These are phyloP conservation scores for Sorex fumeus DNA, from an alignment of 2,113 vertebrate genomes.

Conservation along the genomic window DNA sequence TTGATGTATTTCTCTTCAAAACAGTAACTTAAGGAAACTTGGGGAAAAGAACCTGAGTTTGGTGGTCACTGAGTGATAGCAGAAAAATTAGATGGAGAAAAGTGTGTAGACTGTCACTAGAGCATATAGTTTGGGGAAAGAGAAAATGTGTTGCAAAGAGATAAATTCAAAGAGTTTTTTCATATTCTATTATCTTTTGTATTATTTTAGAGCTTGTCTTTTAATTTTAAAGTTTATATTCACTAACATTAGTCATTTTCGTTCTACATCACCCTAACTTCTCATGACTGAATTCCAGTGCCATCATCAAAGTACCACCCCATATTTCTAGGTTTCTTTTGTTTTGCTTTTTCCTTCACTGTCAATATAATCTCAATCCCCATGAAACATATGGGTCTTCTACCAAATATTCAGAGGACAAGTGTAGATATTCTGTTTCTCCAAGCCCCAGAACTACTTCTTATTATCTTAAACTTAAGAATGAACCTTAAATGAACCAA, in stretches of 20 bases:
- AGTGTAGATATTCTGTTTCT: background rate
- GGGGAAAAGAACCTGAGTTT: background rate
- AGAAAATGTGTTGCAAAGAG: background rate
- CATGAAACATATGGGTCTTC: background rate
- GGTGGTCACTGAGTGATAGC: background rate
- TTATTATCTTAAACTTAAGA: conserved; percentile 31
- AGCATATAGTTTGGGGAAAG: background rate
- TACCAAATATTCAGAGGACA: background rate
- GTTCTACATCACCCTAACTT: background rate
- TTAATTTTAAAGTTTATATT: background rate
- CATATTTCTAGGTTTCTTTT: background rate
- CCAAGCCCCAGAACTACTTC: background rate
- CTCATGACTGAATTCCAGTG: background rate
- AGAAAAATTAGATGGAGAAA: conserved; percentile 5
- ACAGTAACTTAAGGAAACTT: background rate
- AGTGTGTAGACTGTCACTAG: background rate
- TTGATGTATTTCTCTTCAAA: background rate
- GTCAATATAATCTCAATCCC: background rate
- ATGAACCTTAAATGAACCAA: conserved; percentile 56
- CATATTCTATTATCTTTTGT: background rate
- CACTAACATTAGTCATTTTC: background rate
- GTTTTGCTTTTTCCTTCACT: background rate
- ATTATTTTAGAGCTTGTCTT: background rate
- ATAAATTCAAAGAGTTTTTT: background rate
- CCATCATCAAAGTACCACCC: background rate